These are phyloP conservation scores for Mobula hypostoma DNA, from an alignment of 2,113 vertebrate species.

Conservation along the genomic window DNA sequence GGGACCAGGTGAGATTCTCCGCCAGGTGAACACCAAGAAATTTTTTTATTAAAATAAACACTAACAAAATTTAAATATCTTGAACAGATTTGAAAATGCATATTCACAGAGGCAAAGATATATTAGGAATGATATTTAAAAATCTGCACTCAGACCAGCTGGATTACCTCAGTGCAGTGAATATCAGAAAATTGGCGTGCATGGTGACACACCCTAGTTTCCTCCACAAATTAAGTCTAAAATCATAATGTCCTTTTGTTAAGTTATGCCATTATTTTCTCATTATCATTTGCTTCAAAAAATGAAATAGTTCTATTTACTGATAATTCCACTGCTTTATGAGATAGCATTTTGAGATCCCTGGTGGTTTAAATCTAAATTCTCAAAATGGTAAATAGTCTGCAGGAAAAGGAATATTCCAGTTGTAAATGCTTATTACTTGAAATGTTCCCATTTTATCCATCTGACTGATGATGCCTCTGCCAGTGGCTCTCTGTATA, in stretches of 20 bases:
- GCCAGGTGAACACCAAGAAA: too few relatives aligned
- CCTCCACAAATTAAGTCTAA: slow-evolving; percentile 1
- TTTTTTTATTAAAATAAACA: background rate
- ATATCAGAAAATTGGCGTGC: background rate
- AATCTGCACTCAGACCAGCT: background rate
- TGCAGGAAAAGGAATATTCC: slow-evolving; percentile 9
- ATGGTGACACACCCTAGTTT: background rate
- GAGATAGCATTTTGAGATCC: background rate
- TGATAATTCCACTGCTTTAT: slow-evolving; percentile 28
- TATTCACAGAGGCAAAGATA: background rate
- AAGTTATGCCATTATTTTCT: slow-evolving; percentile 14
- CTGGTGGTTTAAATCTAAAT: background rate
- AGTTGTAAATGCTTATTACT: background rate
- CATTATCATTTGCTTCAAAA: slow-evolving; percentile 26
- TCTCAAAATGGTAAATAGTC: background rate
- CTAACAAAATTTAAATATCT: background rate
- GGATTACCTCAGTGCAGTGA: background rate
- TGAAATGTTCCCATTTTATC: slow-evolving; percentile 1
- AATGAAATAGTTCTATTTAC: slow-evolving; percentile 21
- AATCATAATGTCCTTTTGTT: slow-evolving; percentile 25
- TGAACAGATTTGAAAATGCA: background rate
- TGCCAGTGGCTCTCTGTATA: background rate
- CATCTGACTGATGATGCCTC: background rate
- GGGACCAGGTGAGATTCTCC: too few relatives aligned
- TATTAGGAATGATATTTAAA: background rate